phyloP scores from a whole-genome alignment of 2,888 invertebrate species.

The Ennomos quercinarius region DNA sequence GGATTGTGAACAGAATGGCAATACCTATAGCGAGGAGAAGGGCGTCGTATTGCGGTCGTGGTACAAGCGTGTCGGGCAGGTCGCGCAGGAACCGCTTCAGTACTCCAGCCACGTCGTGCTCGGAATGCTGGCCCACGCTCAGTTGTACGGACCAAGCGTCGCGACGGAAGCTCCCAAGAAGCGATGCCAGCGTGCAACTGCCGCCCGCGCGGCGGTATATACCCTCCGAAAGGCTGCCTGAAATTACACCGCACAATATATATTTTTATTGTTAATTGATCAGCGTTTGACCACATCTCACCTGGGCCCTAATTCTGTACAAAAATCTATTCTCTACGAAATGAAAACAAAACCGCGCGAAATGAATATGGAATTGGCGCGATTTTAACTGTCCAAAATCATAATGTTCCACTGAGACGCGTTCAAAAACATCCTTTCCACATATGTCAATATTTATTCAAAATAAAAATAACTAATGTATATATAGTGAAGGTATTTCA shows the following conservation, averaged over 20 bases:
- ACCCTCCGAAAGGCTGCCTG: conserved; percentile 93
- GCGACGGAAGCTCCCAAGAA: conserved; percentile 90
- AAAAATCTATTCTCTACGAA: no score
- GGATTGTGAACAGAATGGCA: conserved; percentile 7
- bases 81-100: conserved; percentile 96
- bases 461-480: no score
- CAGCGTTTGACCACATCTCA: no score
- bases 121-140: conserved; percentile 89
- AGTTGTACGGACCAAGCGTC: conserved; percentile 95
- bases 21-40: conserved; percentile 89
- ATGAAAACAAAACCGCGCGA: no score
- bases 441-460: no score
- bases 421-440: no score
- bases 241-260: neutral
- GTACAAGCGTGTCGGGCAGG: conserved; percentile 93
- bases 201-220: conserved; percentile 95
- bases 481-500: no score
- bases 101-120: conserved; percentile 95
- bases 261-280: no score
- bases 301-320: no score
- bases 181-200: conserved; percentile 89
- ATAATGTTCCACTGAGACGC: no score
- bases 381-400: no score
- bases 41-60: conserved; percentile 88
- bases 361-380: no score